Evolutionary conservation across 2,888 invertebrate species (phyloP).

Genomic region (Halocaridina rubra): DNA sequence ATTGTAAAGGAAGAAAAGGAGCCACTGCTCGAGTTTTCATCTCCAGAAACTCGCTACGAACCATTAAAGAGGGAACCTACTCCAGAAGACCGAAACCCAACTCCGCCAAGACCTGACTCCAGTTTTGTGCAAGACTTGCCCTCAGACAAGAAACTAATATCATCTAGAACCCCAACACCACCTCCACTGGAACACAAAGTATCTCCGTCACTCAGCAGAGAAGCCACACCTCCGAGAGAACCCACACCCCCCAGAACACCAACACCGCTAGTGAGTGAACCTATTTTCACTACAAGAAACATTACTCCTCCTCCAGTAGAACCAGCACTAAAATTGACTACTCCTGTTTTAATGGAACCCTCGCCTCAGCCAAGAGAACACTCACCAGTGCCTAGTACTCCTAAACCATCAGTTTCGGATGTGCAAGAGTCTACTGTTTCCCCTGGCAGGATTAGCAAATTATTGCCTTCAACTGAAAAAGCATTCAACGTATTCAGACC

Average conservation of each 20-base stretch:
- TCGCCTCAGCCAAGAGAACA: slow-evolving; percentile 33
- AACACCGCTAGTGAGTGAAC: not conserved
- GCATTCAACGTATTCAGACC: too few relatives aligned
- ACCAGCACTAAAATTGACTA: too few relatives aligned
- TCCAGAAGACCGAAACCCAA: not conserved
- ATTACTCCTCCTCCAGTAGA: not conserved
- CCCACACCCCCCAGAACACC: not conserved
- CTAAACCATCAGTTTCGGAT: too few relatives aligned
- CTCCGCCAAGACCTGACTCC: not conserved
- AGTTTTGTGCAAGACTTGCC: not conserved
- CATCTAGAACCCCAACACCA: not conserved
- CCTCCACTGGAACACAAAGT: not conserved
- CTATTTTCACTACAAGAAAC: not conserved
- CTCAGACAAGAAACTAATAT: not conserved
- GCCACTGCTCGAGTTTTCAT: not conserved
- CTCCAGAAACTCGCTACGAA: not conserved
- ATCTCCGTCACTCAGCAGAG: not conserved
- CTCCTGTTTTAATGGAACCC: slow-evolving; percentile 20
- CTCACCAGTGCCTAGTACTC: too few relatives aligned
- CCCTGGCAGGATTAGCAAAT: too few relatives aligned
- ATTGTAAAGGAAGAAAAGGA: not conserved
- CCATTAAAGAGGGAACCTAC: not conserved
- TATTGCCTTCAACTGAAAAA: too few relatives aligned
- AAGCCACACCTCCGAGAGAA: not conserved
- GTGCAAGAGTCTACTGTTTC: too few relatives aligned